These are phyloP conservation scores for Bradypus variegatus DNA, from an alignment of 2,797 vertebrate genomes.

Conservation along the genomic window DNA sequence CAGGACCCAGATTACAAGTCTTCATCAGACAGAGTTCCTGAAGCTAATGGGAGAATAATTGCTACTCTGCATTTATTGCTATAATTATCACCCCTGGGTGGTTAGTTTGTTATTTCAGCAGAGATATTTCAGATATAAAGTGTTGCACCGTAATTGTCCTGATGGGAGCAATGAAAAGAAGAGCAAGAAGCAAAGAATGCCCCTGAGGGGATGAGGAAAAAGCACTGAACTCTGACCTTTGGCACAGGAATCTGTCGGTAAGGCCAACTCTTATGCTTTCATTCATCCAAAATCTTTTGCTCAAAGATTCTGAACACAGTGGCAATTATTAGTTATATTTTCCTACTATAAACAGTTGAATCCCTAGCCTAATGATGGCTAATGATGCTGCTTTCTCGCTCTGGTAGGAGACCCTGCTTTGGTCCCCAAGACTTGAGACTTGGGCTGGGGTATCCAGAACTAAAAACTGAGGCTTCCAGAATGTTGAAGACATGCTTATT, in stretches of 20 bases:
- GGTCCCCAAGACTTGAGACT: background rate
- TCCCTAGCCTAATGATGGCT: fast-evolving
- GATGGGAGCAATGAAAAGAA: background rate
- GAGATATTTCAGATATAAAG: constrained; percentile 26
- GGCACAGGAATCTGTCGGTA: background rate
- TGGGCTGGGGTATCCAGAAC: background rate
- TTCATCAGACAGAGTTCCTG: constrained; percentile 27
- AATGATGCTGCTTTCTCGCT: background rate
- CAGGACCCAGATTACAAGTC: background rate
- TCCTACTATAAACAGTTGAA: background rate
- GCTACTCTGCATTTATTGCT: constrained; percentile 41
- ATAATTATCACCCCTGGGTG: constrained; percentile 14
- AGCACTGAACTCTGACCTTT: background rate
- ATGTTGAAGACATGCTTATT: background rate
- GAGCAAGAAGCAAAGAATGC: background rate
- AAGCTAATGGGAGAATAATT: constrained; percentile 44
- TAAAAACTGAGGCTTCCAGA: background rate
- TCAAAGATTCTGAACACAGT: background rate
- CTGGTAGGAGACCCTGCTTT: background rate
- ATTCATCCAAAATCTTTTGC: background rate
- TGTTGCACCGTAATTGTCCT: background rate
- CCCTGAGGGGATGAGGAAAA: background rate
- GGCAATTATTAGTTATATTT: background rate
- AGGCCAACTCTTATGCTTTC: background rate
- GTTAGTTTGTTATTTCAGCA: constrained; percentile 42